Conservation (phyloP, 2,113 vertebrate genomes). For the Pterocles gutturalis region DNA sequence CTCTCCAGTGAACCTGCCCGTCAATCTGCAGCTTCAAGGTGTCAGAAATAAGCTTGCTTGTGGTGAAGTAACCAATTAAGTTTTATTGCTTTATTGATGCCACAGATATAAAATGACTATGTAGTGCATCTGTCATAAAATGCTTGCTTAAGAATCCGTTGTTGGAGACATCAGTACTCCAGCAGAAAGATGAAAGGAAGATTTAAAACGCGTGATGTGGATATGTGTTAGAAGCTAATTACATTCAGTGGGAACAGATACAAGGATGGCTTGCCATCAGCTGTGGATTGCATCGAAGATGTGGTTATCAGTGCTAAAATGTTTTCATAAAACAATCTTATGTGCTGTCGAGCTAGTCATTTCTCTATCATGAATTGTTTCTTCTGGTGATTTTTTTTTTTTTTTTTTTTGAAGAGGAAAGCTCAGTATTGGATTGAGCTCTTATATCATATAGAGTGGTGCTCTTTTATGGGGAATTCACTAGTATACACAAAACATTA, state of each 20-base stretch:
- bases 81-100: conserved; percentile 70
- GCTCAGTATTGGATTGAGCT: conserved; percentile 39
- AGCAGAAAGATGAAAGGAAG: conserved; percentile 69
- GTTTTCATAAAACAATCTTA: conserved; percentile 74
- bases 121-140: conserved; percentile 74
- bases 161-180: conserved; percentile 52
- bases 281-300: conserved; percentile 50
- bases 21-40: conserved; percentile 19
- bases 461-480: conserved; percentile 33
- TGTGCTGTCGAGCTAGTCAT: conserved; percentile 69
- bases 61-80: conserved; percentile 70
- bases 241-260: conserved; percentile 45
- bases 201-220: conserved; percentile 64
- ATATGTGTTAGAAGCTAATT: conserved; percentile 67
- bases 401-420: not conserved
- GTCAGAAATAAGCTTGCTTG: not conserved
- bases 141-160: conserved; percentile 55
- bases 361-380: conserved; percentile 68
- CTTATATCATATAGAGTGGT: not conserved
- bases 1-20: not conserved
- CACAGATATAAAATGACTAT: conserved; percentile 53
- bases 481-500: conserved; percentile 48
- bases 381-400: not conserved
- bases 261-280: conserved; percentile 50
- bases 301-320: conserved; percentile 70